Conservation (phyloP, 2,113 vertebrate species). For the Cyprinodon variegatus region DNA sequence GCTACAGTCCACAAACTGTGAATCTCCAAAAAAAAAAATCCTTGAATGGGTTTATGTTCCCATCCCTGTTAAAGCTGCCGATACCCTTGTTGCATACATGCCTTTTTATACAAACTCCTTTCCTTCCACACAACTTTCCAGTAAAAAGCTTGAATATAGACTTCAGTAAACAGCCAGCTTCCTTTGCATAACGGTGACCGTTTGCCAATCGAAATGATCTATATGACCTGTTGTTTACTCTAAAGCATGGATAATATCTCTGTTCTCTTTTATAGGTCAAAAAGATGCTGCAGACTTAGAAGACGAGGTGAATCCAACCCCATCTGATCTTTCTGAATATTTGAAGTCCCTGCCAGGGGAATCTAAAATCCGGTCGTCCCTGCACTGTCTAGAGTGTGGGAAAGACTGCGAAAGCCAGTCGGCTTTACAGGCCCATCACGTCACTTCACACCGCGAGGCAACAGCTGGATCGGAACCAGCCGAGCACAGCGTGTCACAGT, state of each 20-base stretch:
- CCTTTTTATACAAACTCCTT: no score
- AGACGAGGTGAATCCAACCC: conserved; percentile 41
- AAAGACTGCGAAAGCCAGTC: conserved; percentile 63
- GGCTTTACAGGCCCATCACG: conserved; percentile 60
- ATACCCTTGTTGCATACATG: no score
- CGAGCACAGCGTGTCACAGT: neutral
- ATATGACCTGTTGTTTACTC: no score
- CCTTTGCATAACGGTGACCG: no score
- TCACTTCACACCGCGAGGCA: conserved; percentile 31
- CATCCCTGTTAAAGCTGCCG: no score
- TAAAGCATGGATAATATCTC: neutral
- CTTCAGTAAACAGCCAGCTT: no score
- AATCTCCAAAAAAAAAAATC: no score
- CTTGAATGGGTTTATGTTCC: no score
- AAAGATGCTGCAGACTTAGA: conserved; percentile 55
- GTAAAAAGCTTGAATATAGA: no score
- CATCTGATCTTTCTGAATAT: conserved; percentile 56
- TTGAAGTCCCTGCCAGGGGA: conserved; percentile 63
- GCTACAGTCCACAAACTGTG: no score
- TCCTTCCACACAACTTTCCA: no score
- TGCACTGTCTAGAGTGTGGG: conserved; percentile 62
- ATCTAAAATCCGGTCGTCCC: conserved; percentile 58
- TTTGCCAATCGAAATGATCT: no score
- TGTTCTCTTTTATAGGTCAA: conserved; percentile 29
- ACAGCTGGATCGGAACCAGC: neutral